Evolutionary conservation across 1,140 invertebrate species (phyloP).

Genomic region (Apis cerana): DNA sequence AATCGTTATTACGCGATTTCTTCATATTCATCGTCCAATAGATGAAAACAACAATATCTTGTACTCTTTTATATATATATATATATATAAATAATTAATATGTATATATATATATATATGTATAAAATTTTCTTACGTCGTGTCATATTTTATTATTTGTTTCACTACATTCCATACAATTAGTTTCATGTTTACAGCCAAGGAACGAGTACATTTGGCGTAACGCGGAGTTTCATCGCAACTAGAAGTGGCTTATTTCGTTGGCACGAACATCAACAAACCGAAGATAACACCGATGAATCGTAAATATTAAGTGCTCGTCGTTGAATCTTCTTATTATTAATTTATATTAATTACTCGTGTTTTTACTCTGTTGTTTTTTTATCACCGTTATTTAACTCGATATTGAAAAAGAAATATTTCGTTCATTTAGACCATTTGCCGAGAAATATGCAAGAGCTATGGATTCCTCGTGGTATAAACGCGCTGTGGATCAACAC

Average conservation of each 20-base stretch:
- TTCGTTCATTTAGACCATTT: constrained; percentile 85
- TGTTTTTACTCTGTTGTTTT: too few relatives aligned
- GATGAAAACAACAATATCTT: not conserved
- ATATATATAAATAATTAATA: too few relatives aligned
- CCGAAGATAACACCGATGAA: constrained; percentile 82
- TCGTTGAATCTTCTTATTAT: not conserved
- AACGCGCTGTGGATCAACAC: constrained; percentile 95
- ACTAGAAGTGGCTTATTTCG: constrained; percentile 93
- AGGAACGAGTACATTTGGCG: constrained; percentile 92
- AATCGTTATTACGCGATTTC: not conserved
- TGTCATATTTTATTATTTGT: not conserved
- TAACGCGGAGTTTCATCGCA: constrained; percentile 92
- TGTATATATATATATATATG: too few relatives aligned
- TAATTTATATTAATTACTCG: too few relatives aligned
- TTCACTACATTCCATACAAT: not conserved
- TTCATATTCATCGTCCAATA: not conserved
- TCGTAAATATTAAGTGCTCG: constrained; percentile 78
- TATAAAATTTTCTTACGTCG: not conserved
- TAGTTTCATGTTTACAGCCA: constrained; percentile 85
- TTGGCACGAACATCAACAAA: constrained; percentile 88
- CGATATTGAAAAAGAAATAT: not conserved
- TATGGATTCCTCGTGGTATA: constrained; percentile 95
- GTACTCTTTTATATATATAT: not conserved
- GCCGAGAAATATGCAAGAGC: constrained; percentile 90
- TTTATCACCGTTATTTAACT: too few relatives aligned